Evolutionary conservation across 35 echinoderm and acorn worm species (phyloP).

Genomic region (Amphiura filiformis): DNA sequence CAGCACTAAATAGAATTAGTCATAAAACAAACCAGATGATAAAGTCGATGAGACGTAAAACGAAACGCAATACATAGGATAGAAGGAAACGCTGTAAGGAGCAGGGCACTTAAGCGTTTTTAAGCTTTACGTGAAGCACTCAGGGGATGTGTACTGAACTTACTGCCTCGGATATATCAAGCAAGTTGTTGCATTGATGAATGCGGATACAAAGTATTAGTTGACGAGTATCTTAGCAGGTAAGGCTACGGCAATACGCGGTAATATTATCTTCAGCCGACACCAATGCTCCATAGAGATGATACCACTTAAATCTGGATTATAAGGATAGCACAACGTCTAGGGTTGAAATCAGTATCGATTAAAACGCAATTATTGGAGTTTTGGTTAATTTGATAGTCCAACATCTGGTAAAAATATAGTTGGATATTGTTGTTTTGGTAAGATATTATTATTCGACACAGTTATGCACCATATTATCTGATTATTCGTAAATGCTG

Average conservation of each 20-base stretch:
- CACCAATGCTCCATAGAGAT: not conserved
- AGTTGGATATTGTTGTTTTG: not conserved
- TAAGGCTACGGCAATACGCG: not conserved
- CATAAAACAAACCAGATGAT: slow-evolving; percentile 11
- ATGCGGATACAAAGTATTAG: not conserved
- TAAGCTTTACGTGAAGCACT: not conserved
- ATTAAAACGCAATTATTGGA: not conserved
- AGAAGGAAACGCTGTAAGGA: not conserved
- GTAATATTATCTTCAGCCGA: not conserved
- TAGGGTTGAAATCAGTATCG: not conserved
- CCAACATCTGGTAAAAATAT: not conserved
- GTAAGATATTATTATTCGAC: too few relatives aligned
- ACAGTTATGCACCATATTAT: too few relatives aligned
- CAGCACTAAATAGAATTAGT: slow-evolving; percentile 11
- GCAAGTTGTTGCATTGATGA: not conserved
- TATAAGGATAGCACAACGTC: not conserved
- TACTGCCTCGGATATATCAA: not conserved
- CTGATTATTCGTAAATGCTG: too few relatives aligned
- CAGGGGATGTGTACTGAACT: not conserved
- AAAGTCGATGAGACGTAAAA: slow-evolving; percentile 7
- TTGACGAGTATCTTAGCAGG: not conserved
- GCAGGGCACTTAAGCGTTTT: slow-evolving; percentile 5
- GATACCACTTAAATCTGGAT: not conserved
- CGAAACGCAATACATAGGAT: not conserved
- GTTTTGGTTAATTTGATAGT: not conserved